Evolutionary conservation across 2,797 vertebrate genomes (phyloP), one percentile per base, ranked within the genome.

Genomic region (Tragelaphus eurycerus): DNA sequence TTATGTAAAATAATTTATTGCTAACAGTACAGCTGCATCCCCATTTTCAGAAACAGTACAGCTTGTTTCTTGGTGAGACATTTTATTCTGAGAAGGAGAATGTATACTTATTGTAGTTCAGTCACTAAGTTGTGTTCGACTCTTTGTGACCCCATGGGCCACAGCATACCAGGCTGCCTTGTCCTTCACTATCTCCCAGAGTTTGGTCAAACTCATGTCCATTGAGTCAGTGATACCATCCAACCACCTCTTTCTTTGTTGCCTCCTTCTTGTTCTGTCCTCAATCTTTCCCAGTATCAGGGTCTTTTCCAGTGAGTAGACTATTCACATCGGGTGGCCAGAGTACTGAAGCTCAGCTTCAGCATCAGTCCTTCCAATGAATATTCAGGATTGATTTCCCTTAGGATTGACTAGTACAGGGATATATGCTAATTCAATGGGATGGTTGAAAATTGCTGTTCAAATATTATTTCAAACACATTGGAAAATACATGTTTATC

Each of bases 1-100:
- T 74, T 95, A 54, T 57, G 43, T 76, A 78, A 94, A 94, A 85
- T 78, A 81, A 76, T 93, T 90, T 64, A 31, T 29, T 95, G 92
- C 19, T 64, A 86, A 59, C 11, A 82, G 27, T 38, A 11, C 13
- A 95, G 54, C 31, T 89, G 19, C 50, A 54, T 54, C 6, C 31
- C 19, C 89, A 4, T 29, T 57, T 79, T 81, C 0, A 82, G 38
- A 93, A 91, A 29, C 11, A 89, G 23, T 64, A 29, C 8, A 85
- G 1, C 0, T 6, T 50, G 21, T n/a, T 97, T 83, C 34, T 83
- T 93, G 71, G 43, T 31, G 50, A 91, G 50, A 94, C 4, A 50
- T 83, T 93, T 83, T 89, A 82, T 79, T 90, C 54, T 50, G 90
- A 55, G 54, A 43, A 85, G 5, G 67, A 82, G 60, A 87, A 64